Conservation (phyloP, 2,113 vertebrate species). For the Menura novaehollandiae region DNA sequence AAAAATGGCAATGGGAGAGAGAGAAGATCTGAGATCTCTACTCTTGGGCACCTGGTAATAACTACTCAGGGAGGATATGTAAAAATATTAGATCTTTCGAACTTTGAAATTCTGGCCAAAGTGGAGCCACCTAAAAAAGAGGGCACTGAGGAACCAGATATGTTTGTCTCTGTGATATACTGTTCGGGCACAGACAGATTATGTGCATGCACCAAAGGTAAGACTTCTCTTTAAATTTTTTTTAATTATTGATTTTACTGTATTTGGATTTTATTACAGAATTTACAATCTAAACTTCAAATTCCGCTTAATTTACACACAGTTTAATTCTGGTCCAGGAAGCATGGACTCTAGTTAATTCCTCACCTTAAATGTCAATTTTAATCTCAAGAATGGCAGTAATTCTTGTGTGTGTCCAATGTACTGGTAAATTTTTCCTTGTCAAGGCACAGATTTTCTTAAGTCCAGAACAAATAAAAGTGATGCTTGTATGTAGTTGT, state of each 20-base stretch:
- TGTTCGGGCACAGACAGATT: slow-evolving; percentile 98
- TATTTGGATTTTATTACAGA: not conserved
- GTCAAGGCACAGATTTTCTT: not conserved
- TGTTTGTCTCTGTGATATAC: slow-evolving; percentile 97
- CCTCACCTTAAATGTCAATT: not conserved
- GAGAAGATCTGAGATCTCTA: slow-evolving; percentile 81
- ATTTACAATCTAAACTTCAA: not conserved
- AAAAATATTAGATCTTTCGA: slow-evolving; percentile 96
- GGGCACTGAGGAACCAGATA: slow-evolving; percentile 88
- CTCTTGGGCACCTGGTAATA: slow-evolving; percentile 95
- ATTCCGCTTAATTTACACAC: not conserved
- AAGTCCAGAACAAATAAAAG: not conserved
- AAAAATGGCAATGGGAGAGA: slow-evolving; percentile 86
- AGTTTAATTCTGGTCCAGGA: not conserved
- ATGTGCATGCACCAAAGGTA: slow-evolving; percentile 98
- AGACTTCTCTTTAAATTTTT: not conserved
- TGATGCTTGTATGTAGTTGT: not conserved
- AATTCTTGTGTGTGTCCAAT: not conserved
- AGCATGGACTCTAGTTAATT: not conserved
- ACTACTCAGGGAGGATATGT: slow-evolving; percentile 95
- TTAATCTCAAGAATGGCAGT: not conserved
- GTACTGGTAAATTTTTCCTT: not conserved
- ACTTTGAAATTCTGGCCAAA: slow-evolving; percentile 94
- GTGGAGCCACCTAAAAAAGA: slow-evolving; percentile 96
- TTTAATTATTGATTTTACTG: not conserved